Evolutionary conservation across 1,140 invertebrate species (phyloP).

Genomic region (Aphaenogaster rudis): DNA sequence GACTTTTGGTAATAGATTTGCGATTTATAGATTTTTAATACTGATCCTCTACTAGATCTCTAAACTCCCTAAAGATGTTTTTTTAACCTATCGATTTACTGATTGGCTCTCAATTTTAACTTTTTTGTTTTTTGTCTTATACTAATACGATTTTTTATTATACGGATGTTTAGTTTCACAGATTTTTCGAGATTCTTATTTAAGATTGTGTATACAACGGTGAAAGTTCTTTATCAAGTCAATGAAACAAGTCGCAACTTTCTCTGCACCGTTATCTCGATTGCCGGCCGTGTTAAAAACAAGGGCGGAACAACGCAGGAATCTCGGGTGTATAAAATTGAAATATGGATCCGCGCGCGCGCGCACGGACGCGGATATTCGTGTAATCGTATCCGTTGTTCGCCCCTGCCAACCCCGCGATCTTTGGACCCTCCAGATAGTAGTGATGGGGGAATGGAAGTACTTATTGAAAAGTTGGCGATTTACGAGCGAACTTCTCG

Average conservation of each 20-base stretch:
- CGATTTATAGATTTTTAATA: background rate
- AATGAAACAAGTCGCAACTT: constrained; percentile 21
- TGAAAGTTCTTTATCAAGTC: constrained; percentile 28
- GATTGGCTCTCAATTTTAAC: background rate
- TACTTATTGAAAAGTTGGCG: constrained; percentile 70
- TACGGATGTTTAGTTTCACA: background rate
- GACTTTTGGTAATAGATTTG: background rate
- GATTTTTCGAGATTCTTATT: constrained; percentile 2
- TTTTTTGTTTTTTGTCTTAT: background rate
- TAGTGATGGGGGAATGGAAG: constrained; percentile 60
- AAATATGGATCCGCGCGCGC: constrained; percentile 48
- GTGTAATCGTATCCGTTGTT: constrained; percentile 60
- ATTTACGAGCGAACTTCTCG: constrained; percentile 67
- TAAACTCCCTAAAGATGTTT: background rate
- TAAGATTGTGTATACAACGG: background rate
- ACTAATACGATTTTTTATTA: background rate
- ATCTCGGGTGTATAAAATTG: constrained; percentile 55
- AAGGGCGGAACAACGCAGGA: constrained; percentile 44
- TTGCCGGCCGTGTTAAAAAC: constrained; percentile 46
- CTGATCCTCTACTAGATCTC: background rate
- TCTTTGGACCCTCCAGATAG: constrained; percentile 41
- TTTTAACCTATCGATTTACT: background rate
- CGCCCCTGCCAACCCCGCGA: constrained; percentile 14
- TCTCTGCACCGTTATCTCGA: constrained; percentile 31
- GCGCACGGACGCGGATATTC: constrained; percentile 45